Base-by-base conservation (phyloP, 2,888 invertebrate genomes). In the Chrysolina haemoptera region DNA sequence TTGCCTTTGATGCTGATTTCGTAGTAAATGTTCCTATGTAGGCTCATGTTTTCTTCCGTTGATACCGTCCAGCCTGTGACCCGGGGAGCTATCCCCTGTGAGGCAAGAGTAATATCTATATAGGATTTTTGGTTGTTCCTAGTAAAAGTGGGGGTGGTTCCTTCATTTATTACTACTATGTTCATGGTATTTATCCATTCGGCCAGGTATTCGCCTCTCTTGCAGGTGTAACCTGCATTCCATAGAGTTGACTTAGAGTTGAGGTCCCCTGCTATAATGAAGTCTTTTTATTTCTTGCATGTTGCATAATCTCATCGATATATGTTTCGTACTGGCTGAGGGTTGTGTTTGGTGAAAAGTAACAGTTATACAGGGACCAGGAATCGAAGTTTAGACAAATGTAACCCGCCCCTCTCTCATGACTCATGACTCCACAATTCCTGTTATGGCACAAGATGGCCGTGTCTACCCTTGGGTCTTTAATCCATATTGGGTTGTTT, bases 41-140 rank as follows among this genome's bases (percentile, higher is more conserved):
- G 14, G 40, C 64, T 70, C 46, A 62, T 50, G 18, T 27, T 62
- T 22, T 70, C 53, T 14, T 53, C 62, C 20, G 16, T 9, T 1
- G 18, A 18, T 10, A 70, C 63, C 22, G 50, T 27, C 53, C 50
- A 70, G 14, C 40, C 41, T 6, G 2, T n/a, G 9, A 70, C 35
- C 18, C 16, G 50, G 10, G 18, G 10, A 3, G 41, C 46, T 10
- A 63, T 59, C 18, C 11, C 35, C 40, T 22, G n/a, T 16, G 70
- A 50, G 62, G 46, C 27, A 12, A 63, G 20, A 9, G 53, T 70
- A 20, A 70, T 10, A 20, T 70, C 70, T n/a, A 70, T 27, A 43
- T 40, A 50, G 9, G 48, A 66, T 14, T 11, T 8, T 43, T 71
- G 71, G 16, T 16, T 40, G 14, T 55, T 46, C 16, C 53, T 59